Evolutionary conservation across 2,113 vertebrate genomes (phyloP).

Genomic region (Gymnorhina tibicen): DNA sequence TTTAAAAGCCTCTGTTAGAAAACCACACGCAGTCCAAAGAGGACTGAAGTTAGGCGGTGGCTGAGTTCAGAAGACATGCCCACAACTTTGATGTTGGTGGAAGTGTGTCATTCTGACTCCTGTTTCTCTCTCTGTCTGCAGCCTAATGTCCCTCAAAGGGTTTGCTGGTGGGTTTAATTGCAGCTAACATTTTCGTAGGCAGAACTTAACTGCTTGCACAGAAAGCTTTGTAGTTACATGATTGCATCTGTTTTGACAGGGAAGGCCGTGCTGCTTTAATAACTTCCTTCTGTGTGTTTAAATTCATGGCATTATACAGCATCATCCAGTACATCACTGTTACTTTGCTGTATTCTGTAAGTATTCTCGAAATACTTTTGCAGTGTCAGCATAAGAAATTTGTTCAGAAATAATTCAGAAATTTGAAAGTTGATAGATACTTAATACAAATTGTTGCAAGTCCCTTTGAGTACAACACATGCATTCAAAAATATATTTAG

Average conservation of each 20-base stretch:
- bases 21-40: not conserved
- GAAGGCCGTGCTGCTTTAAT: conserved; percentile 96
- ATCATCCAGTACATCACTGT: conserved; percentile 98
- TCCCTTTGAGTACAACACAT: not conserved
- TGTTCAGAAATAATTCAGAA: too few relatives aligned
- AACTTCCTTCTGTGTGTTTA: conserved; percentile 98
- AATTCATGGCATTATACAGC: conserved; percentile 99
- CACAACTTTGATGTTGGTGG: not conserved
- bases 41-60: not conserved
- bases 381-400: not conserved
- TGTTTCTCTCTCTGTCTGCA: not conserved
- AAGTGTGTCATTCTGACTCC: not conserved
- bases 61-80: not conserved
- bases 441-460: not conserved
- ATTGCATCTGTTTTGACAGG: conserved; percentile 72
- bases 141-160: not conserved
- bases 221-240: not conserved
- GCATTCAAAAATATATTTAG: not conserved
- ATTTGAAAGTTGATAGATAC: not conserved
- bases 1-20: not conserved
- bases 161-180: not conserved
- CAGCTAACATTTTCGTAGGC: not conserved
- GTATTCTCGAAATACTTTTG: conserved; percentile 40
- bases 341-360: conserved; percentile 93
- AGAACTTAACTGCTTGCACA: not conserved